A percentile compares a stretch with the other conserved stretches of the same genome.
Evolutionary conservation across 2,888 invertebrate genomes (phyloP).

Genomic region (Eupithecia subumbrata): DNA sequence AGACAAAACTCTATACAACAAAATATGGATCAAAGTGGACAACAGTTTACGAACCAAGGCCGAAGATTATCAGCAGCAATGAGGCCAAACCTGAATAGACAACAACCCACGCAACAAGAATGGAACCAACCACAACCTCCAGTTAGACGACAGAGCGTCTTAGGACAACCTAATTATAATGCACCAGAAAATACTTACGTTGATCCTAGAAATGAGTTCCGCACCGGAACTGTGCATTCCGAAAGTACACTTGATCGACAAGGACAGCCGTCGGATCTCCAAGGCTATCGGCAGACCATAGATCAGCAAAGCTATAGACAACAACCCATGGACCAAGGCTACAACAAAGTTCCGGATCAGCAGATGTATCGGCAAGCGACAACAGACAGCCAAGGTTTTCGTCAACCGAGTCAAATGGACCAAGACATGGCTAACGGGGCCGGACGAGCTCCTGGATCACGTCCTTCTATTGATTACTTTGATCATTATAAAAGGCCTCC

Average conservation of each 20-base stretch:
- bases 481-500: constrained; percentile 97
- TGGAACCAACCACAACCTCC: constrained; percentile 66
- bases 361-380: constrained; percentile 59
- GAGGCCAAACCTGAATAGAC: constrained; percentile 59
- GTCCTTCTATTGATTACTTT: constrained; percentile 93
- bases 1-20: constrained; percentile 66
- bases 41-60: constrained; percentile 68
- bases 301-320: constrained; percentile 68
- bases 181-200: constrained; percentile 63
- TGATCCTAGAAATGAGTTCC: constrained; percentile 69
- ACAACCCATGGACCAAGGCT: constrained; percentile 75
- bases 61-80: constrained; percentile 67
- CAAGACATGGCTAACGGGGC: constrained; percentile 69
- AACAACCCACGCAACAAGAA: constrained; percentile 61
- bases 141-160: constrained; percentile 69
- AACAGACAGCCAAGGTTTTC: constrained; percentile 50
- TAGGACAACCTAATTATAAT: constrained; percentile 70
- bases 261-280: constrained; percentile 57
- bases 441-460: constrained; percentile 61
- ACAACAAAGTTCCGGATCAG: constrained; percentile 63
- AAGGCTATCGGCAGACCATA: constrained; percentile 60
- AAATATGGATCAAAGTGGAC: constrained; percentile 69
- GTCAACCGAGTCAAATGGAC: constrained; percentile 67
- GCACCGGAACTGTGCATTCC: constrained; percentile 73
- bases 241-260: constrained; percentile 63